Base-by-base conservation (phyloP, 2,113 vertebrate species). In the Puntigrus tetrazona region DNA sequence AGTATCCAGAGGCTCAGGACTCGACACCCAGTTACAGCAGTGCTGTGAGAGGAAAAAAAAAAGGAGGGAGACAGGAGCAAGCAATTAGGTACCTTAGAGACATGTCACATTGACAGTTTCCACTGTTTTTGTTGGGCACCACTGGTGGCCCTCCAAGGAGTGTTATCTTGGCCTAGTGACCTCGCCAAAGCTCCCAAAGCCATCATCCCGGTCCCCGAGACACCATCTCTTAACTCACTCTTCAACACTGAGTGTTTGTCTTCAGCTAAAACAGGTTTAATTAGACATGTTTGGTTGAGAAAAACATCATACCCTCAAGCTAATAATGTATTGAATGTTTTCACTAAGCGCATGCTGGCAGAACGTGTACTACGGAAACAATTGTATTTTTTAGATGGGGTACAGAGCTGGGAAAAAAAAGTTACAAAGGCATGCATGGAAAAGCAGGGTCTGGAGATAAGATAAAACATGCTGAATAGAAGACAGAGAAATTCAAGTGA, bases 11-110 rank as follows among this genome's bases (percentile, higher is more conserved):
- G 97, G 96, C 88, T 99, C 96, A 0, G 97, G 94, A 92, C 97
- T 99, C 25, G 97, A 98, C 74, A 98, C 97, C 97, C 98, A 99
- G 89, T 99, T 99, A 91, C 96, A 96, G 91, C 97, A 99, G 89
- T 95, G 96, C 97, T 99, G 93, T 50, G 90, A 91, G 77, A 72
- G 20, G 22, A 82, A 29, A 27, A 80, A 36, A 63, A 70, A 20
- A 27, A 38, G 38, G 69, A 59, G 41, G 67, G 14, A 79, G 38
- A 82, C 76, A 87, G 63, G 41, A 84, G 70, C 52, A 87, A 80
- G 86, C 69, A 81, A 78, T 87, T 85, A 87, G 84, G 77, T 43
- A 61, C n/a, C 36, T 55, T 81, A 63, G 38, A 81, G 65, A 84
- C 85, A 85, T 76, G 79, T 63, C 47, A 76, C 70, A 45, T 16